These are phyloP conservation scores for Brenthis hecate DNA, from an alignment of 2,888 invertebrate genomes.

Conservation along the genomic window DNA sequence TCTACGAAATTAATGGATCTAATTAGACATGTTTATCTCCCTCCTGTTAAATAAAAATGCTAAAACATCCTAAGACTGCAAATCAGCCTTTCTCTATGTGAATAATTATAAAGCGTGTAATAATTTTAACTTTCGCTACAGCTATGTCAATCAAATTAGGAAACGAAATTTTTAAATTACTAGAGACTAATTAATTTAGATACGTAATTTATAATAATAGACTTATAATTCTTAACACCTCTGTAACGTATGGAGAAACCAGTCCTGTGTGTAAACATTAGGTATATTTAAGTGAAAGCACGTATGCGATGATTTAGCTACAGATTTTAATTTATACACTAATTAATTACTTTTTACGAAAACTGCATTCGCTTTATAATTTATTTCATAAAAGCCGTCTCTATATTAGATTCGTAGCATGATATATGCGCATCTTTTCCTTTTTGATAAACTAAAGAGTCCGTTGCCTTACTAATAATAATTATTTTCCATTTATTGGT, in stretches of 20 bases:
- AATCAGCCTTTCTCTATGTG: slow-evolving; percentile 70
- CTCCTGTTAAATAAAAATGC: slow-evolving; percentile 21
- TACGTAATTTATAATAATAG: slow-evolving; percentile 48
- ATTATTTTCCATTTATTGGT: slow-evolving; percentile 18
- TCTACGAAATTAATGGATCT: slow-evolving; percentile 9
- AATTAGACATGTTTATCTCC: slow-evolving; percentile 13
- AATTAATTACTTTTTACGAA: slow-evolving; percentile 49
- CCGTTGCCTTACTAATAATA: slow-evolving; percentile 3
- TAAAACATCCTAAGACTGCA: slow-evolving; percentile 48
- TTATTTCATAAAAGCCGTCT: slow-evolving; percentile 11
- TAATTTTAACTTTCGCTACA: slow-evolving; percentile 73
- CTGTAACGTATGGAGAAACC: slow-evolving; percentile 36
- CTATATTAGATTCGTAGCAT: background rate
- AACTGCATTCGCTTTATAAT: slow-evolving; percentile 5
- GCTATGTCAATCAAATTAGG: slow-evolving; percentile 71
- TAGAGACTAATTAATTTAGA: slow-evolving; percentile 64
- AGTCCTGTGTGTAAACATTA: slow-evolving; percentile 49
- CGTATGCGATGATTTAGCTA: slow-evolving; percentile 49
- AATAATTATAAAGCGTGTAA: slow-evolving; percentile 72
- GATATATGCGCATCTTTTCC: background rate
- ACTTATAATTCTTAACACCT: slow-evolving; percentile 25
- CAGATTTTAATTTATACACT: slow-evolving; percentile 56
- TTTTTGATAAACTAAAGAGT: slow-evolving; percentile 13
- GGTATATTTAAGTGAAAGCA: slow-evolving; percentile 69
- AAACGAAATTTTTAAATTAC: slow-evolving; percentile 63